Evolutionary conservation across 2,797 vertebrate species (phyloP).

Genomic region (Phrynocephalus vlangalii): DNA sequence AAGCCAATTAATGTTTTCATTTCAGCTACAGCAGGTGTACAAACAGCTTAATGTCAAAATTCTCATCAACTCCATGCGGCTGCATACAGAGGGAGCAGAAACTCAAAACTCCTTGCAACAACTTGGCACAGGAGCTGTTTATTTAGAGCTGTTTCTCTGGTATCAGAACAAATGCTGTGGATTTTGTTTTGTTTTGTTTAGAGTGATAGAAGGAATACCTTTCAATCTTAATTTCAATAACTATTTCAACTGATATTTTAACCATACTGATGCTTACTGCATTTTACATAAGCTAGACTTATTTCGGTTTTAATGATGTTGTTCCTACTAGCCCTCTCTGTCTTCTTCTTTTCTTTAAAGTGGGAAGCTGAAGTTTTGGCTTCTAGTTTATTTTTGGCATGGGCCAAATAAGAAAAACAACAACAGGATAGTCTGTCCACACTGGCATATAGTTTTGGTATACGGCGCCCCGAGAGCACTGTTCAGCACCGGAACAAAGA

Average conservation of each 20-base stretch:
- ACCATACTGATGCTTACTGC: neutral
- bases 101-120: conserved; percentile 42
- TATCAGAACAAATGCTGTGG: neutral
- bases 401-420: conserved; percentile 14
- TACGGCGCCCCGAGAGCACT: neutral
- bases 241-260: conserved; percentile 12
- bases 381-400: conserved; percentile 51
- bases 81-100: conserved; percentile 19
- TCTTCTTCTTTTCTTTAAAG: neutral
- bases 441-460: neutral
- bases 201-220: conserved; percentile 16
- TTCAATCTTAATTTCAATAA: conserved; percentile 17
- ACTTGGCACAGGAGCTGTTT: conserved; percentile 35
- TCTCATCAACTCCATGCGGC: conserved; percentile 27
- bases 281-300: conserved; percentile 9
- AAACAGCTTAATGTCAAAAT: conserved; percentile 49
- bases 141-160: conserved; percentile 37
- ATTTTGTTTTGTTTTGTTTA: conserved; percentile 2
- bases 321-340: neutral
- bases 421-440: no score
- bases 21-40: conserved; percentile 34
- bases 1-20: conserved; percentile 49
- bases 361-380: conserved; percentile 55
- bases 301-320: neutral
- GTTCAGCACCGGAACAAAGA: no score